A percentile compares a stretch with the other conserved stretches of the same genome.
Conservation (phyloP, 2,888 invertebrate genomes). For the Dasypolia templi region DNA sequence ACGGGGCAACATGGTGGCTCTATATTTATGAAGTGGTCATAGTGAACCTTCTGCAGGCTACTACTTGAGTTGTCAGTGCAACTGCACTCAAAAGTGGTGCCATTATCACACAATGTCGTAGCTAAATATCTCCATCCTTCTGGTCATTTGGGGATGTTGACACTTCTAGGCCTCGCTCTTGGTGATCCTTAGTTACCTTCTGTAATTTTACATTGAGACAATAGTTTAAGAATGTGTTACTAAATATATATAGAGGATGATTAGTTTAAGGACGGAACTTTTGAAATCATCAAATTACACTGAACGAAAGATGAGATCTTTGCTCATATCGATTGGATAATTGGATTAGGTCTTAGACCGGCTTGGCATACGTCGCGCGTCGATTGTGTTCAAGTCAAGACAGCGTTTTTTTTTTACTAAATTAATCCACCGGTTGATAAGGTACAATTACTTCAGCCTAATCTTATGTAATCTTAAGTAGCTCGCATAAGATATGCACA, state of each 20-base stretch:
- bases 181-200: neutral
- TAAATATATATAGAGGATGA: neutral
- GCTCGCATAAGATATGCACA: slow-evolving; percentile 10
- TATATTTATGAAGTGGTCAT: neutral
- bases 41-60: slow-evolving; percentile 11
- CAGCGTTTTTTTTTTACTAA: neutral
- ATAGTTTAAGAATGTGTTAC: neutral
- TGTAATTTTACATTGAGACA: neutral
- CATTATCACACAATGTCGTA: neutral
- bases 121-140: neutral
- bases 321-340: neutral
- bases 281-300: neutral
- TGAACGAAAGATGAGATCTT: neutral
- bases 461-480: slow-evolving; percentile 4
- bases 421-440: too few relatives aligned
- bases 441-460: neutral
- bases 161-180: neutral
- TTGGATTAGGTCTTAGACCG: neutral
- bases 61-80: neutral
- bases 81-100: neutral
- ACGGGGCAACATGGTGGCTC: neutral
- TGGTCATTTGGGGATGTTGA: slow-evolving; percentile 4
- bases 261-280: neutral
- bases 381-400: neutral
- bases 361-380: neutral